Percentiles rank a stretch among this genome's conserved stretches.
Evolutionary conservation across 2,113 vertebrate genomes (phyloP).

Genomic region (Camelus bactrianus): DNA sequence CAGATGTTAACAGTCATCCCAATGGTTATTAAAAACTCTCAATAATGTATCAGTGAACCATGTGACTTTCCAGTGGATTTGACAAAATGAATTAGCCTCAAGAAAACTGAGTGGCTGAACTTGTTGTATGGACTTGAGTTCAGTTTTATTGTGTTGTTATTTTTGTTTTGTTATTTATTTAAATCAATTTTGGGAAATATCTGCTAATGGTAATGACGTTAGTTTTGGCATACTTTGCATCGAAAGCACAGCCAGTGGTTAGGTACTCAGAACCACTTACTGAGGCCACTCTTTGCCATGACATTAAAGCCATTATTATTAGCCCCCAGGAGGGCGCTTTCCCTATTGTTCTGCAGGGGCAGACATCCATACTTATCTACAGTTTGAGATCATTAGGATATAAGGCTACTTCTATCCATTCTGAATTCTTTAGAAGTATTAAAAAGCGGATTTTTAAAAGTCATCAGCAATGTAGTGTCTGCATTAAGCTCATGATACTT

Average conservation of each 20-base stretch:
- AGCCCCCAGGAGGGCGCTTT: constrained; percentile 56
- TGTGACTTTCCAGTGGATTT: constrained; percentile 27
- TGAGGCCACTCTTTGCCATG: constrained; percentile 42
- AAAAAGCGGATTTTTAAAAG: constrained; percentile 68
- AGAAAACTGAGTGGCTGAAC: not conserved
- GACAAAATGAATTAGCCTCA: not conserved
- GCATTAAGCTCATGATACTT: constrained; percentile 23
- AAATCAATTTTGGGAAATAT: constrained; percentile 47
- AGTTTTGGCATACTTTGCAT: constrained; percentile 39
- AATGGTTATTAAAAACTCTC: constrained; percentile 52
- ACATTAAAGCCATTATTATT: constrained; percentile 60
- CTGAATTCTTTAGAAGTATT: constrained; percentile 54
- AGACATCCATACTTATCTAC: constrained; percentile 69
- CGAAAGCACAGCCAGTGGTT: constrained; percentile 56
- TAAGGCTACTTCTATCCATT: constrained; percentile 48
- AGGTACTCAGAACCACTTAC: constrained; percentile 75
- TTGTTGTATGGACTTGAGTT: constrained; percentile 38
- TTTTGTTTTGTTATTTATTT: constrained; percentile 58
- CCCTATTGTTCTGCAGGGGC: not conserved
- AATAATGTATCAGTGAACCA: not conserved
- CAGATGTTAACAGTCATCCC: constrained; percentile 18
- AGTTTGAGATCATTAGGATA: constrained; percentile 61
- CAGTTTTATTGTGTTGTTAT: constrained; percentile 47
- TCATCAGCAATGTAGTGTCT: constrained; percentile 42
- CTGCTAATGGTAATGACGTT: constrained; percentile 39